Evolutionary conservation across 1,140 invertebrate species (phyloP), one percentile per base, ranked within the genome.

Genomic region (Musca vetustissima): DNA sequence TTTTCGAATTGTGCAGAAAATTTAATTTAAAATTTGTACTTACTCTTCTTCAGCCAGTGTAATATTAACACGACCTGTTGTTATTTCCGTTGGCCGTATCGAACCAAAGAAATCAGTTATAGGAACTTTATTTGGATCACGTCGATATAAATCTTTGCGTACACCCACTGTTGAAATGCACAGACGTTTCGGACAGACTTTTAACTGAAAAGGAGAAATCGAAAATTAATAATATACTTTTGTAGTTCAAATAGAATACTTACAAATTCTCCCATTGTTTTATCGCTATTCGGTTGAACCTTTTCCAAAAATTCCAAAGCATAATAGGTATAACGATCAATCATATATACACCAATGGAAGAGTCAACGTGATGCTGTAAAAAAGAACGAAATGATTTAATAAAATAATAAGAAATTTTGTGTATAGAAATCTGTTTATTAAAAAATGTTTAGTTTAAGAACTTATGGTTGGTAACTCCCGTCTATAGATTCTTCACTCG

Each of bases 101-200:
- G 95, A 95, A 1, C 97, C 97, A 85, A 99, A 99, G 84, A 99
- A 99, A 83, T 99, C 97, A 0, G 96, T 99, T 1, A 99, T 93
- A 6, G 93, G 92, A 36, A 99, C 96, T 80, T 92, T 89, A 69
- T 89, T 87, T 0, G 94, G 92, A 83, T 98, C 91, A 68, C 95
- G 87, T 59, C 85, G 85, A 83, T 96, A 99, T 11, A 99, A 85
- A 85, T 99, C 97, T 73, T 87, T 91, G 32, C 97, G 86, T 1
- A 96, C 92, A 15, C 95, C 95, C 2, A 99, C 96, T 13, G 96
- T 98, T 1, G 97, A 99, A 68, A 98, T 90, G 82, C 98, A 99
- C 17, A 93, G 90, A 74, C 90, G 87, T 82, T 96, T 97, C 0
- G 97, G 97, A 83, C 97, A 99, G 7, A 98, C 95, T 83, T 91